Evolutionary conservation across 2,888 invertebrate species (phyloP), one percentile per base, ranked within the genome.

Genomic region (Atrina japonica): DNA sequence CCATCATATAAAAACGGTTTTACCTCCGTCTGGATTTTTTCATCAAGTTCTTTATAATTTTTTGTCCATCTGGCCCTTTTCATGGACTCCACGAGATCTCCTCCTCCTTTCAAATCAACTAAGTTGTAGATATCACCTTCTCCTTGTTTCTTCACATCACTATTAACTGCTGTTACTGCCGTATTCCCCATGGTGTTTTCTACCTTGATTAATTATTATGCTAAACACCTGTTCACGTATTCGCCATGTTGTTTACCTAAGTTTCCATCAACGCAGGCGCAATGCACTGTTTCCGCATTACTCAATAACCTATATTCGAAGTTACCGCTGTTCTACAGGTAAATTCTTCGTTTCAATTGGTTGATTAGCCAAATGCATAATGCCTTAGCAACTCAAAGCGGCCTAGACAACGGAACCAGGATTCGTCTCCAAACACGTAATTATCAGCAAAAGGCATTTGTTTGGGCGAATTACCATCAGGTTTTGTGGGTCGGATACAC

Each of bases 81-180:
- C 83, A 88, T 88, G 25, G 88, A 75, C 23, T 88, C 86, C 5
- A 90, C 84, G 5, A 90, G 73, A 66, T 88, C 84, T 0, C 90
- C 99, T 29, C 96, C 96, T 76, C 98, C 96, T 94, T 97, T 97
- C 65, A 98, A 92, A 91, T 97, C 95, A 6, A 96, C 95, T 55
- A 98, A 92, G 88, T 96, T 96, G 89, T 98, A 98, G 60, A 97
- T 60, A 45, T 82, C 77, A 2, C 82, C 83, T 61, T 87, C 85
- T 2, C 97, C 97, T 90, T 98, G 98, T 81, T 97, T 97, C 90
- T 98, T 98, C 21, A 98, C 97, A 50, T 97, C 97, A 90, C 96
- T 96, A 35, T 52, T 52, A 0, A 96, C 96, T 0, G 98, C 97
- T 3, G 85, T 84, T 21, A 82, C 83, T 11, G 83, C 74, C 9